Conservation (phyloP, 2,888 invertebrate genomes). For the Congeria kusceri region DNA sequence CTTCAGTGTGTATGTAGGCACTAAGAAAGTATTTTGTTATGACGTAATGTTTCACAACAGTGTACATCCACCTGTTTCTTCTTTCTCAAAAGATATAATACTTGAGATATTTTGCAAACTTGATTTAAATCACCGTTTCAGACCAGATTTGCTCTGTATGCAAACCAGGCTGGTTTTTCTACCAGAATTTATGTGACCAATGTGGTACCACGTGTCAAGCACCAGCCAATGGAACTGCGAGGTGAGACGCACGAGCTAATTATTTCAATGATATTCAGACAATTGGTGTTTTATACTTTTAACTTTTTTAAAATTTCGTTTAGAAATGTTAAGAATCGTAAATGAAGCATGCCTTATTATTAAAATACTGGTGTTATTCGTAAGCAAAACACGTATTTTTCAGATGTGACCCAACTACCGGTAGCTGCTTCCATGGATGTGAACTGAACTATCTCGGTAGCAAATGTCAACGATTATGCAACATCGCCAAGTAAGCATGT, state of each 20-base stretch:
- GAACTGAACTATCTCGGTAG: slow-evolving; percentile 28
- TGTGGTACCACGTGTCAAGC: slow-evolving; percentile 41
- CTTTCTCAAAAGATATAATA: too few species aligned
- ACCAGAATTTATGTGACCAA: slow-evolving; percentile 34
- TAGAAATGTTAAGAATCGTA: too few species aligned
- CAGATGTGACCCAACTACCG: slow-evolving; percentile 30
- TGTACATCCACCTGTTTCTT: too few species aligned
- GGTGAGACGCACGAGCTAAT: slow-evolving; percentile 1
- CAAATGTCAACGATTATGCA: slow-evolving; percentile 35
- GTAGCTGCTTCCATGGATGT: slow-evolving; percentile 37
- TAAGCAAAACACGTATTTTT: not conserved
- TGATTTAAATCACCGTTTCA: too few species aligned
- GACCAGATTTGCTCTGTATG: slow-evolving; percentile 29
- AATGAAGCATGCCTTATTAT: too few species aligned
- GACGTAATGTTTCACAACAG: too few species aligned
- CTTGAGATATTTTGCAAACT: too few species aligned
- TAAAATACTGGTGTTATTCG: not conserved
- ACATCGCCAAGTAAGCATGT: slow-evolving; percentile 5
- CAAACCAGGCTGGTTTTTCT: slow-evolving; percentile 30
- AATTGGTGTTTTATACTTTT: too few species aligned
- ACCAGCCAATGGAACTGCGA: slow-evolving; percentile 24
- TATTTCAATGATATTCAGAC: too few species aligned
- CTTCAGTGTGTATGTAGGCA: too few species aligned
- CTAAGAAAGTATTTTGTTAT: too few species aligned
- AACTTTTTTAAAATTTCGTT: too few species aligned